Conservation (phyloP, 2,888 invertebrate species). For the Ellobium chinense region DNA sequence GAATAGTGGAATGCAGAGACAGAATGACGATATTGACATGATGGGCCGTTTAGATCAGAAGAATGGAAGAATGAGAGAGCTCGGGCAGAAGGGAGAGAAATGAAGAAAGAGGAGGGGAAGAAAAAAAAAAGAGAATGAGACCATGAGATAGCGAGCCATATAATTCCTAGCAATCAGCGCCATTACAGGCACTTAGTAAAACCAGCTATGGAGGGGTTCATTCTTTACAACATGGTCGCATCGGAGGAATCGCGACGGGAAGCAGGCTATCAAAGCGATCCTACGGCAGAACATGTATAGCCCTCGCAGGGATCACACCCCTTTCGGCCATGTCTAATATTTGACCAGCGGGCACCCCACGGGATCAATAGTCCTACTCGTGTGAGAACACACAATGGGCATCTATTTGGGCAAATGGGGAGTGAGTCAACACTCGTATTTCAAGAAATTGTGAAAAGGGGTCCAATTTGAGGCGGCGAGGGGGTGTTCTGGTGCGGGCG, state of each 20-base stretch:
- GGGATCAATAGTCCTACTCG: constrained; percentile 35
- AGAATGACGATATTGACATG: too few species aligned
- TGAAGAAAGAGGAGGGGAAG: background rate
- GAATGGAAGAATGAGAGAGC: background rate
- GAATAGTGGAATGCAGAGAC: too few species aligned
- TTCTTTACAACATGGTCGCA: background rate
- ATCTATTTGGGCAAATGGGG: constrained; percentile 42
- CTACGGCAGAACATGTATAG: background rate
- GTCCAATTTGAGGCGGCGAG: constrained; percentile 19
- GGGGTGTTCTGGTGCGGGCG: background rate
- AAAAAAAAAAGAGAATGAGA: background rate
- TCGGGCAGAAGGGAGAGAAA: background rate
- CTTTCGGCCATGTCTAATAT: constrained; percentile 34
- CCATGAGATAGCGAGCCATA: background rate
- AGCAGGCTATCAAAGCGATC: constrained; percentile 1
- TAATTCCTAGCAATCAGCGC: background rate
- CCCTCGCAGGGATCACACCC: constrained; percentile 1
- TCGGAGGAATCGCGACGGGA: background rate
- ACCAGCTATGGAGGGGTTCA: background rate
- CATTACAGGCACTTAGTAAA: background rate
- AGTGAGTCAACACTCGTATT: constrained; percentile 47
- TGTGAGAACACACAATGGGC: constrained; percentile 37
- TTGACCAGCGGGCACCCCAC: constrained; percentile 20
- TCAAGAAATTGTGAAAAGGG: constrained; percentile 38
- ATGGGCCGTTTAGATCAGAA: too few species aligned